Percentiles rank a stretch among this genome's conserved stretches.
These are phyloP conservation scores for Delphinapterus leucas DNA, from an alignment of 2,113 vertebrate genomes.

Conservation along the genomic window DNA sequence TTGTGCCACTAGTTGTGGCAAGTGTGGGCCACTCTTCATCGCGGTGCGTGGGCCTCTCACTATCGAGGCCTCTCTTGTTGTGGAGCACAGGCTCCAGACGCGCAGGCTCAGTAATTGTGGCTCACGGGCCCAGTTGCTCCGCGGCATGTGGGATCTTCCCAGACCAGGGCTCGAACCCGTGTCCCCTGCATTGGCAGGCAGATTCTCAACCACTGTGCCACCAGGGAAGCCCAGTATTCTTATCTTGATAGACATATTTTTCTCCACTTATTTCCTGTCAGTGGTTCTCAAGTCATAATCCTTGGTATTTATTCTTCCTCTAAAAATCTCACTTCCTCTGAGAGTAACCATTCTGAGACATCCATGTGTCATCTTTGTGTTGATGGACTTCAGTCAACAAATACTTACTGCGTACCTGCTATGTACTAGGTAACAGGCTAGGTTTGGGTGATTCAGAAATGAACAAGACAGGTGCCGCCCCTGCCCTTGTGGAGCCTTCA, in stretches of 20 bases:
- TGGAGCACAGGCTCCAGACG: no score
- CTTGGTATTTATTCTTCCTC: conserved; percentile 26
- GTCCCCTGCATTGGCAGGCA: no score
- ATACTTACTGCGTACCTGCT: background rate
- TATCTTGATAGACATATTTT: conserved; percentile 38
- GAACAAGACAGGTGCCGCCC: background rate
- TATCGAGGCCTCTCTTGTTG: no score
- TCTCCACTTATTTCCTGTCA: conserved; percentile 35
- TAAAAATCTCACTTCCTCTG: background rate
- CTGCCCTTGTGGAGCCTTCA: background rate
- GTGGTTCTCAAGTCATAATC: conserved; percentile 32
- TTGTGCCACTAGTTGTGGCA: no score
- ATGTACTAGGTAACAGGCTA: background rate
- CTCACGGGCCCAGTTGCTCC: no score
- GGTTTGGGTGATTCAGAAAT: background rate
- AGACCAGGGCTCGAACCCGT: no score
- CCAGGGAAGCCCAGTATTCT: background rate
- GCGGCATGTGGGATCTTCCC: no score
- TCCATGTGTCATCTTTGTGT: background rate
- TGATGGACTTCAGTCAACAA: conserved; percentile 1
- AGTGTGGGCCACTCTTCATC: no score
- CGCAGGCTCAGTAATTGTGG: no score
- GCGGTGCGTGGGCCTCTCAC: no score
- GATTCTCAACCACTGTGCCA: no score
- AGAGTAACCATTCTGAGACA: background rate